Base-by-base conservation (phyloP, 1,140 invertebrate species). In the Oryzaephilus surinamensis region DNA sequence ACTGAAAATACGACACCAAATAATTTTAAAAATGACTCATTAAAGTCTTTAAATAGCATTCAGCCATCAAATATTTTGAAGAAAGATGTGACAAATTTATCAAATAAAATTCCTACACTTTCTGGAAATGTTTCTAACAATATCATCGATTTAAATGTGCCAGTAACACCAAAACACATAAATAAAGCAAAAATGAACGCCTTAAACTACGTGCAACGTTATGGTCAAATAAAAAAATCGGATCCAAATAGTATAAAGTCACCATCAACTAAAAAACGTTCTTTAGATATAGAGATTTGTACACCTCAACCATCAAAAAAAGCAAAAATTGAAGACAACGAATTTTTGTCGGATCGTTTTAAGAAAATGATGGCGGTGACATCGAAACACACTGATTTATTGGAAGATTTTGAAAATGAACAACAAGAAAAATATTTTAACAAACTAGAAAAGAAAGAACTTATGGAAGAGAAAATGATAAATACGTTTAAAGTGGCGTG, bases 401-500 rank as follows among this genome's bases (percentile, higher is more conserved):
- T 90, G 2, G 71, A 84, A 50, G 63, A 74, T 44, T 72, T 77
- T 17, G 78, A 92, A 32, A 65, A 77, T 32, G 72, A 84, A 50
- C 78, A 78, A 39, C 70, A 86, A 55, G 83, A 90, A 11, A 79
- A 86, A 49, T 95, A 96, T 60, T 96, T 95, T 46, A 73, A 78
- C 41, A 84, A 83, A 55, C 58, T 94, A 32, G 90, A 94, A 61
- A 77, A 79, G 44, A 95, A 90, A 55, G 92, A 97, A 63, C 72
- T 73, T 46, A 78, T 94, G 73, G 92, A 96, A 60, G 81, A 92
- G 37, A 94, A 95, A 64, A 91, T 96, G 86, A 58, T 81, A 12
- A 76, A 70, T 21, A 93, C 87, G 4, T 89, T 71, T 54, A 84
- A 91, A 64, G 63, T 95, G 12, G 62, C 71, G 15, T 89, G 84